Base-by-base conservation (phyloP, 2,888 invertebrate genomes). In the Zonitis immaculata region DNA sequence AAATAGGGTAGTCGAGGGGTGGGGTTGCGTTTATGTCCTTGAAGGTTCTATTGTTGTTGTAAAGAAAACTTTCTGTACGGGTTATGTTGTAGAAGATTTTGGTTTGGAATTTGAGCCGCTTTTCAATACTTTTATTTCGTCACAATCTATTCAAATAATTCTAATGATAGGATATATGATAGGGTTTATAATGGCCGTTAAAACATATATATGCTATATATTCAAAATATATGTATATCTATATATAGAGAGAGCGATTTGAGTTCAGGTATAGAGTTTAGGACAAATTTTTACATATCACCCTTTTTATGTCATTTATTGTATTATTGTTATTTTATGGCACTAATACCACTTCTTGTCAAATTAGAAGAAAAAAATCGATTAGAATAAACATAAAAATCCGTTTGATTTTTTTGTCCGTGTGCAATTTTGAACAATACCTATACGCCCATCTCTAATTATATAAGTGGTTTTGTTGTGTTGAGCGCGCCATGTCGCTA, bases 71-170 rank as follows among this genome's bases (percentile, higher is more conserved):
- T n/a, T n/a, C n/a, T n/a, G n/a, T n/a, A n/a, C n/a, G n/a, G n/a
- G n/a, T n/a, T n/a, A n/a, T n/a, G n/a, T n/a, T n/a, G n/a, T n/a
- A 65, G 63, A 63, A 60, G 65, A 64, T 64, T 65, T 64, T 65
- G 63, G 65, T 64, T 32, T 62, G 60, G 64, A 62, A 65, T 64
- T 58, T 63, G 64, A 64, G 61, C 62, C 58, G 52, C 56, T 49
- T 62, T 62, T 54, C 56, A 52, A 56, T 49, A 46, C 61, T n/a
- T n/a, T n/a, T n/a, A n/a, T n/a, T 30, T 6, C 32, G 14, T 32
- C 16, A 14, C 14, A n/a, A 52, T 50, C 56, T 52, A 57, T 61
- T 64, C 64, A 61, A 61, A 60, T 61, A n/a, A 62, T 61, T 52
- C 58, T 61, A 63, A 61, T 62, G 63, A 63, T 57, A 60, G 61